A percentile compares a stretch with the other conserved stretches of the same genome.
Evolutionary conservation across 2,888 invertebrate genomes (phyloP).

Genomic region (Himalopsyche tibetana): DNA sequence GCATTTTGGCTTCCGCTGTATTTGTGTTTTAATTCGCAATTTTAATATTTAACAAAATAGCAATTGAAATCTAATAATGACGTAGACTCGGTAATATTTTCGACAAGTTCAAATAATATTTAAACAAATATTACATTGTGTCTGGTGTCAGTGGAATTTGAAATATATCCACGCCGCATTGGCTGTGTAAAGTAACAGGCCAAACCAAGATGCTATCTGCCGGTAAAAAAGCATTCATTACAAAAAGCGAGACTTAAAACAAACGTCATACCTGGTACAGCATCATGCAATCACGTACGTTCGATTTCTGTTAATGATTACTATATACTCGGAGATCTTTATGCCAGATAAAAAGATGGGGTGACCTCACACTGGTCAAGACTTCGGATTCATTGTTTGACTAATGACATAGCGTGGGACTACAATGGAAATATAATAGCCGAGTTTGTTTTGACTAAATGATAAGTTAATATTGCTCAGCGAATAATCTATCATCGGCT

Average conservation of each 20-base stretch:
- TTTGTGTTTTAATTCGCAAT: too few species aligned
- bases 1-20: too few species aligned
- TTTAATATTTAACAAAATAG: too few species aligned
- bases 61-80: too few species aligned
- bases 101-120: too few species aligned
- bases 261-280: neutral
- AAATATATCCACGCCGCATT: too few species aligned
- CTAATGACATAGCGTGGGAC: neutral
- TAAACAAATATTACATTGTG: too few species aligned
- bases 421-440: neutral
- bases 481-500: too few species aligned
- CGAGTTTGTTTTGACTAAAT: too few species aligned
- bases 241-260: slow-evolving; percentile 11
- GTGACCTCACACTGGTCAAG: neutral
- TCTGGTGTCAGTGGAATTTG: too few species aligned
- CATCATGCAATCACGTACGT: slow-evolving; percentile 8
- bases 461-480: too few species aligned
- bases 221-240: slow-evolving; percentile 39
- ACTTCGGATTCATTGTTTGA: neutral
- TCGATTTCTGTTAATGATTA: slow-evolving; percentile 40
- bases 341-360: slow-evolving; percentile 12
- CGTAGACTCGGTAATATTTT: too few species aligned
- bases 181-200: neutral
- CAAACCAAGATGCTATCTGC: neutral
- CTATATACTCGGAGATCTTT: slow-evolving; percentile 5